Conservation (phyloP, 2,888 invertebrate genomes). For the Cantharis rustica region DNA sequence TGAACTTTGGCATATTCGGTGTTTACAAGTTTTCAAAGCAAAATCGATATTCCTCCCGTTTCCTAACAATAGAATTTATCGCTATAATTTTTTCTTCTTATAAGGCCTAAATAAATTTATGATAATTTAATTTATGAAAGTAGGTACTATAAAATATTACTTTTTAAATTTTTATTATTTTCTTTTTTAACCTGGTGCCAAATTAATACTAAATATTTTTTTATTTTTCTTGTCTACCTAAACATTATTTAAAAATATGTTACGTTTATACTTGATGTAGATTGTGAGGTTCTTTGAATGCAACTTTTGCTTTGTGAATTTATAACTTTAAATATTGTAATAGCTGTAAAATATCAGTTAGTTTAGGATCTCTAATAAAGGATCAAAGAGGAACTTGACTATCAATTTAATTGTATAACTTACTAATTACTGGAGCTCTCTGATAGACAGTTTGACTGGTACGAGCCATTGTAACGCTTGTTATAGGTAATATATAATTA, state of each 20-base stretch:
- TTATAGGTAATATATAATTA: constrained; percentile 2
- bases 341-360: neutral
- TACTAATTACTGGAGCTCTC: constrained; percentile 13
- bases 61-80: neutral
- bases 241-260: neutral
- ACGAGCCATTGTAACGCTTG: constrained; percentile 2
- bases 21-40: constrained; percentile 18
- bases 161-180: neutral
- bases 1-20: constrained; percentile 18
- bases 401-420: constrained; percentile 21
- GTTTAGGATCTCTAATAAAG: constrained; percentile 6
- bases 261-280: neutral
- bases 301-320: neutral
- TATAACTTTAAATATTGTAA: neutral
- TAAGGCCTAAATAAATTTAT: neutral
- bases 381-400: constrained; percentile 12
- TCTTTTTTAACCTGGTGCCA: neutral
- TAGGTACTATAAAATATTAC: neutral
- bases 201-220: neutral
- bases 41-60: neutral
- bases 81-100: neutral
- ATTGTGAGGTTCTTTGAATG: neutral
- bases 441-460: constrained; percentile 14
- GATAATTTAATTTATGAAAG: neutral
- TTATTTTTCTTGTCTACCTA: neutral